Base-by-base conservation (phyloP, 2,888 invertebrate species). In the Myopa tessellatipennis region DNA sequence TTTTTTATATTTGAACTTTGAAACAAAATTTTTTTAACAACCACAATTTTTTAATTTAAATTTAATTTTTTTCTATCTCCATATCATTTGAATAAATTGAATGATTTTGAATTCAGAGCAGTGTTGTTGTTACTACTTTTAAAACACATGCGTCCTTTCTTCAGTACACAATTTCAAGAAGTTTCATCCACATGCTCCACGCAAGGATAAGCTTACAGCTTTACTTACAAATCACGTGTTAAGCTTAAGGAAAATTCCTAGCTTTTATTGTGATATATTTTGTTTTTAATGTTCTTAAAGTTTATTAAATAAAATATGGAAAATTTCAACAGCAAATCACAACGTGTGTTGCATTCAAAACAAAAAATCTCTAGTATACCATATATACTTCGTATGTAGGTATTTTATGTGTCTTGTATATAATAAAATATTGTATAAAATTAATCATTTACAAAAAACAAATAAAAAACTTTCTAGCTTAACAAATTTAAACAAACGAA, bases 261-360 rank as follows among this genome's bases (percentile, higher is more conserved):
- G 26, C 26, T 26, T 26, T 26, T 26, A 26, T 26, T 26, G 26
- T 26, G 26, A 26, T 26, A 26, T 26, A 26, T 26, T 26, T 26
- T 26, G 26, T 26, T 26, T 26, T 26, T 26, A 26, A 26, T 26
- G 26, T 26, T 26, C 26, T 26, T 26, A 16, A 55, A 55, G 10
- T 10, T n/a, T 55, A 55, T 16, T n/a, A 55, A 73, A 60, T 73
- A 73, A 73, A 73, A 61, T 61, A 61, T 61, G 5, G 6, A 45
- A 67, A 70, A 40, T 61, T 61, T 4, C 38, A 73, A 73, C 61
- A 73, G 60, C 63, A 73, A 71, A 73, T 63, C 50, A 61, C 73
- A 70, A 70, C 70, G 1, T 45, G 71, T 71, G 38, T 71, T 58
- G 60, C 58, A 26, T 36, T 45, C 38, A 26, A 61, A 73, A 73